Conservation (phyloP, 2,113 vertebrate species). For the Panurus biarmicus region DNA sequence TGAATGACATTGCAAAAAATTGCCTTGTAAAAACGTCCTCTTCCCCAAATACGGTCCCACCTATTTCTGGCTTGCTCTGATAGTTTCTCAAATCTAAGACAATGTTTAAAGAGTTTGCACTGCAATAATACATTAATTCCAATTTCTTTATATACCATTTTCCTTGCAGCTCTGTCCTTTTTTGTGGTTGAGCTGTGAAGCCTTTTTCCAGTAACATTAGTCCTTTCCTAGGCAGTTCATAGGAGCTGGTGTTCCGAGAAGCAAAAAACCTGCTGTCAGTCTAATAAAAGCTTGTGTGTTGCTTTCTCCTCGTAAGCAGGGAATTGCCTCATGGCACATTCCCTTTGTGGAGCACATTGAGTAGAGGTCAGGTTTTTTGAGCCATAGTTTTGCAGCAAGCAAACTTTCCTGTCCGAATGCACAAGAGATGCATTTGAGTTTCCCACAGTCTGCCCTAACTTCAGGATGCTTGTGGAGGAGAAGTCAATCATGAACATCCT, state of each 20-base stretch:
- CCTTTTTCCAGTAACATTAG: neutral
- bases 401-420: neutral
- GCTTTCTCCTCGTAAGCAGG: neutral
- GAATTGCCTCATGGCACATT: neutral
- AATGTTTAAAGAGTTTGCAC: neutral
- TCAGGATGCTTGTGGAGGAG: neutral
- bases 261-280: neutral
- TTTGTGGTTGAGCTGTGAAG: neutral
- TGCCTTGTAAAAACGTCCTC: neutral
- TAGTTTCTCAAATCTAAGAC: neutral
- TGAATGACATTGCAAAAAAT: neutral
- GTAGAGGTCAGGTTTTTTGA: neutral
- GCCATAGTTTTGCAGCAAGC: neutral
- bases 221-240: neutral
- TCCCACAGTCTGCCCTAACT: neutral
- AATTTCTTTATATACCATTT: neutral
- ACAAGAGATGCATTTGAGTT: neutral
- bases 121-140: neutral
- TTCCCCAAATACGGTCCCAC: neutral
- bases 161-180: neutral
- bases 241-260: neutral
- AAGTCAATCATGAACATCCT: neutral
- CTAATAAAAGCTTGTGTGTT: neutral
- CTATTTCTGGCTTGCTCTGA: neutral
- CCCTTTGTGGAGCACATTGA: neutral